phyloP scores from a whole-genome alignment of 92 coral and sea anemone genomes.

The Parazoanthus atlanticus region DNA sequence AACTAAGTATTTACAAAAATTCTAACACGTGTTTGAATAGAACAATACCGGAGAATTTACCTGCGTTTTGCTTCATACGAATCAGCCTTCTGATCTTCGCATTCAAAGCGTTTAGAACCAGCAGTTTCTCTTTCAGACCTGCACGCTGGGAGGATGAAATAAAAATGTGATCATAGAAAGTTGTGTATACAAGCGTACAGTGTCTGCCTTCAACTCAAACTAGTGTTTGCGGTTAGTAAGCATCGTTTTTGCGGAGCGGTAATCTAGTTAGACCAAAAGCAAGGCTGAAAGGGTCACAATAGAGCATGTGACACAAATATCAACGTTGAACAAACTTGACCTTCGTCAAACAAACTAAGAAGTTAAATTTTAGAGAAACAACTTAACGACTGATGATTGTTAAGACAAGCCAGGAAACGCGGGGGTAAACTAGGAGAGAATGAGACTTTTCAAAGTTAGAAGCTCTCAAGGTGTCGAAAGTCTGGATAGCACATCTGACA shows the following conservation, averaged over 20 bases:
- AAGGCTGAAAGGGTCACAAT: conserved; percentile 34
- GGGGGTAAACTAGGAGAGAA: conserved; percentile 18
- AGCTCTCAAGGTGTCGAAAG: conserved; percentile 34
- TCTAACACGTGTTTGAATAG: conserved; percentile 33
- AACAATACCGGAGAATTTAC: conserved; percentile 33
- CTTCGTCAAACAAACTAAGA: conserved; percentile 51
- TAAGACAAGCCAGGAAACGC: conserved; percentile 41
- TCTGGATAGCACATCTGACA: conserved; percentile 12
- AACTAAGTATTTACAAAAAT: neutral
- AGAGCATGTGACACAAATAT: conserved; percentile 47
- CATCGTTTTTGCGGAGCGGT: conserved; percentile 48
- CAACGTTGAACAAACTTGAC: conserved; percentile 48
- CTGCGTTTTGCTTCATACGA: conserved; percentile 18
- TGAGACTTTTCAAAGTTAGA: neutral
- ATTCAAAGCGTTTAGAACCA: conserved; percentile 1
- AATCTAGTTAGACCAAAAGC: conserved; percentile 43
- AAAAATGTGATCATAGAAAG: conserved; percentile 5
- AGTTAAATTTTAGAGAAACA: conserved; percentile 49
- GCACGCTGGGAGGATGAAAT: conserved; percentile 3
- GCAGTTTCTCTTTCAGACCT: conserved; percentile 12
- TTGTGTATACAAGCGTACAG: conserved; percentile 28
- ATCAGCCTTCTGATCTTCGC: neutral
- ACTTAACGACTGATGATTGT: conserved; percentile 48
- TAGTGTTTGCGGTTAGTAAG: conserved; percentile 37
- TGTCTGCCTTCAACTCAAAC: conserved; percentile 15